Evolutionary conservation across 2,113 vertebrate species (phyloP), one percentile per base, ranked within the genome.

Genomic region (Rhabdomys dilectus): DNA sequence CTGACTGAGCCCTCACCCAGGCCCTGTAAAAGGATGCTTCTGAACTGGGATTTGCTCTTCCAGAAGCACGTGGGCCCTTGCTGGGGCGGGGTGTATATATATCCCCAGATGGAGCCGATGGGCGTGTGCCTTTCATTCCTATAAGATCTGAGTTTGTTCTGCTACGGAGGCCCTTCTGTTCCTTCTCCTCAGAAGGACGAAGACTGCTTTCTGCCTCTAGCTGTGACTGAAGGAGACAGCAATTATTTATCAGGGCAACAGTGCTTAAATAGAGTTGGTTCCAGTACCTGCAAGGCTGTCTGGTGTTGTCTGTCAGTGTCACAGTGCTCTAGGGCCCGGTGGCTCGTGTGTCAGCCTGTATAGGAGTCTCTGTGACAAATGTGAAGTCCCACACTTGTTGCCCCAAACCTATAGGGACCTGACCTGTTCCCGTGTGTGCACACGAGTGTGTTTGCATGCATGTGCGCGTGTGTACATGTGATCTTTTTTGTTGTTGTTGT

Each of bases 181-280:
- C 73, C 72, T 75, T n/a, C 39, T 42, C 72, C 73, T 6, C 73
- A 26, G 39, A 42, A 76, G 73, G 73, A 45, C 5, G 11, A 45
- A 24, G 22, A 76, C 73, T 26, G 39, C 19, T 45, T 42, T 42
- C 73, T 26, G 73, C 6, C 73, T 24, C 39, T 45, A 76, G 73
- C 73, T 45, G 22, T 45, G 39, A 24, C 73, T 45, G 22, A 75
- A 75, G 70, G 73, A 45, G 39, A 42, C 39, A 76, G 22, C 39
- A 26, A 29, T 26, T 42, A 76, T 45, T 62, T 9, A 29, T 78
- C 11, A 16, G 68, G 45, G 84, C 10, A 9, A 68, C 15, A 6
- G 2, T 0, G 19, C 45, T 0, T 29, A 2, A n/a, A 17, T 36
- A 60, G 68, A 24, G 16, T 29, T 24, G 10, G 8, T 72, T 51